Conservation (phyloP, 92 coral and sea anemone species). For the Paragorgia papillata region DNA sequence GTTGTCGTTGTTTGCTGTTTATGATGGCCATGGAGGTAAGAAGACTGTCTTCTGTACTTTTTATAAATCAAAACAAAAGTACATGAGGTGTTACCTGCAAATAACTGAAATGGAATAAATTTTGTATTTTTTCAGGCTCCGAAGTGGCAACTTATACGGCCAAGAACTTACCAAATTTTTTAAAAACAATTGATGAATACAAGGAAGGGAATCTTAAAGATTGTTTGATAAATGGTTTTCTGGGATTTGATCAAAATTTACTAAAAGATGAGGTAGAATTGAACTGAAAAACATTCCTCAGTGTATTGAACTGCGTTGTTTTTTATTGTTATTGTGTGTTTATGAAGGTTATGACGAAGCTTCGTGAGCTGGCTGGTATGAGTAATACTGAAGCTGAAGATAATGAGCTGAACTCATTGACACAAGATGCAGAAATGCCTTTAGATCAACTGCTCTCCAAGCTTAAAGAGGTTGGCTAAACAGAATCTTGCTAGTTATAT, state of each 20-base stretch:
- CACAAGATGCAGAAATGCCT: slow-evolving; percentile 86
- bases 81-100: no score
- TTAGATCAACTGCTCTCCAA: slow-evolving; percentile 74
- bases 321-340: not conserved
- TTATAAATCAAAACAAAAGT: no score
- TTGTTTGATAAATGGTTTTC: slow-evolving; percentile 77
- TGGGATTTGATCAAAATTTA: slow-evolving; percentile 76
- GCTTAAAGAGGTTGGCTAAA: slow-evolving; percentile 66
- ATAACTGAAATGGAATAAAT: not conserved
- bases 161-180: slow-evolving; percentile 69
- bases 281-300: no score
- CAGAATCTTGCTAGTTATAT: not conserved
- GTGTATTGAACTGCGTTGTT: no score
- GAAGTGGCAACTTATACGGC: slow-evolving; percentile 92
- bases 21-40: slow-evolving; percentile 99
- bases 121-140: slow-evolving; percentile 70
- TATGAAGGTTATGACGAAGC: slow-evolving; percentile 76
- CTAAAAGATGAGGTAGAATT: slow-evolving; percentile 82
- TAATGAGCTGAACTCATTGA: slow-evolving; percentile 70
- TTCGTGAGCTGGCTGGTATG: slow-evolving; percentile 87
- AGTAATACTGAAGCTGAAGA: slow-evolving; percentile 77
- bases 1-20: slow-evolving; percentile 86
- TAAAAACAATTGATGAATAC: slow-evolving; percentile 67
- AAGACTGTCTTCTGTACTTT: not conserved
- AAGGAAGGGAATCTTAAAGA: slow-evolving; percentile 79